Evolutionary conservation across 2,113 vertebrate species (phyloP).

Genomic region (Forbesichthys papilliferus): DNA sequence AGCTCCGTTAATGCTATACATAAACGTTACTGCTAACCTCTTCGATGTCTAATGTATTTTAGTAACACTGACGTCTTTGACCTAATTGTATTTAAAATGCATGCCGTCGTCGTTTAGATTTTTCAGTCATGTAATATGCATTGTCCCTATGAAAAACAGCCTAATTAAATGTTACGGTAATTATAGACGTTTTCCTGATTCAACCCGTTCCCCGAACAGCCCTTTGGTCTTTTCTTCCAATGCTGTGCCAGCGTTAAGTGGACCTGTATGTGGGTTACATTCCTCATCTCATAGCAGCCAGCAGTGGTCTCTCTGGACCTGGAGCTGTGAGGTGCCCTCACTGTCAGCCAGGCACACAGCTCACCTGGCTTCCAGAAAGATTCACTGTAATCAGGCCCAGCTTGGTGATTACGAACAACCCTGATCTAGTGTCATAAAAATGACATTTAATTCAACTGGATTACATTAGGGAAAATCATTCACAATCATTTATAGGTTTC

Average conservation of each 20-base stretch:
- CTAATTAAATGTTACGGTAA: conserved; percentile 37
- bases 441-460: too few species aligned
- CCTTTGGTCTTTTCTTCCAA: not conserved
- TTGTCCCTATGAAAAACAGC: conserved; percentile 9
- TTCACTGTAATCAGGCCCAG: conserved; percentile 11
- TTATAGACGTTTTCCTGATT: conserved; percentile 14
- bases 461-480: too few species aligned
- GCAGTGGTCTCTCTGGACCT: conserved; percentile 18
- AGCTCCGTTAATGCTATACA: conserved; percentile 17
- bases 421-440: too few species aligned
- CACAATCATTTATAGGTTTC: too few species aligned
- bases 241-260: not conserved
- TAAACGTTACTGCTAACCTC: conserved; percentile 33
- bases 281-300: conserved; percentile 7
- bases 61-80: conserved; percentile 1
- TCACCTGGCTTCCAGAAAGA: conserved; percentile 25
- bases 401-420: conserved; percentile 4
- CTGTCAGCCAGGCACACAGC: conserved; percentile 4
- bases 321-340: conserved; percentile 7
- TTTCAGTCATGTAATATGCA: not conserved
- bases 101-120: conserved; percentile 7
- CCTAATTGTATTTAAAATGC: conserved; percentile 24
- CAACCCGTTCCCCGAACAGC: conserved; percentile 3
- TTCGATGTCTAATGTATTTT: conserved; percentile 30
- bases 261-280: not conserved